Evolutionary conservation across 2,113 vertebrate genomes (phyloP), one percentile per base, ranked within the genome.

Genomic region (Oryzias curvinotus): DNA sequence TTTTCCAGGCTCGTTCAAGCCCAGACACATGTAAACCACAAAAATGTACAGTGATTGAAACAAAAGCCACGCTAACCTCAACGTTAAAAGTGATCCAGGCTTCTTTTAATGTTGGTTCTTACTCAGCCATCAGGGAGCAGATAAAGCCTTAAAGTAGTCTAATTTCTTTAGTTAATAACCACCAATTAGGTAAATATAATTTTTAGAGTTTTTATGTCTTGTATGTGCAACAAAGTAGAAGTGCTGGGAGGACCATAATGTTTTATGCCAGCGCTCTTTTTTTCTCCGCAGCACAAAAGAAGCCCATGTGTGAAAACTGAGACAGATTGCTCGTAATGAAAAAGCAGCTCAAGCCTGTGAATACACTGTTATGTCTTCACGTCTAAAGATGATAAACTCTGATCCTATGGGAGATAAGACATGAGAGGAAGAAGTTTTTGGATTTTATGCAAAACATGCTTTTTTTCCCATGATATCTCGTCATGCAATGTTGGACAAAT

Each of bases 21-120:
- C 75, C 56, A 46, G 69, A 75, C 81, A 76, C 19, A 71, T 62
- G 57, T 45, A 18, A 66, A 76, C 76, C 76, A 72, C 81, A 74
- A 74, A 78, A 71, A 81, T 73, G 56, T 43, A 21, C 71, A 43
- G 64, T 16, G 71, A 71, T 57, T 47, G 44, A 15, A 61, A 36
- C 14, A 57, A 4, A 50, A 60, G 43, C 26, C 42, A 43, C 25
- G 45, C 5, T 25, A 30, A 44, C 59, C 57, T 74, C 36, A 66
- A 53, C 57, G 62, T 72, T 51, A 71, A 62, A 71, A 61, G 68
- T 68, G 51, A 66, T 10, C 52, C 64, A 41, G 55, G 68, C 71
- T 77, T 57, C 60, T 62, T 51, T 73, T 43, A 80, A 36, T 78
- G 71, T 74, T 50, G 46, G 51, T 48, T 62, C 13, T 50, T 68